phyloP scores from a whole-genome alignment of 2,113 vertebrate genomes.

The Miniopterus natalensis region DNA sequence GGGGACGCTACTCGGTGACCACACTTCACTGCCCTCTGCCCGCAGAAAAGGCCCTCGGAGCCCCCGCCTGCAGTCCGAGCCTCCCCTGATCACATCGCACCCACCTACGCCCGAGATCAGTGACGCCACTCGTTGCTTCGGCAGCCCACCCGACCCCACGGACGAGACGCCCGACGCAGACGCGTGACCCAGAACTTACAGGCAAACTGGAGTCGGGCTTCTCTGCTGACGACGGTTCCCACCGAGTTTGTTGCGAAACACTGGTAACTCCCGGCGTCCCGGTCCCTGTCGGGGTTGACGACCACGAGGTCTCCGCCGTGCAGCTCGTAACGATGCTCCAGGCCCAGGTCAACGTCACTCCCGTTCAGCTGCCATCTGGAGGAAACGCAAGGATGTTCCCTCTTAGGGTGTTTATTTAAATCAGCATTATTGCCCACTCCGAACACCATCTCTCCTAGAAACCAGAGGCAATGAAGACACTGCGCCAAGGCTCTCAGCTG shows the following conservation, averaged over 20 bases:
- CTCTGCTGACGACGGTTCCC: conserved; percentile 91
- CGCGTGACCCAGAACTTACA: conserved; percentile 84
- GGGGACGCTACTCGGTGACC: too few relatives aligned
- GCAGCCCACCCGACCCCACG: neutral
- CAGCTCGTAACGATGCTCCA: conserved; percentile 90
- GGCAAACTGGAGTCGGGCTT: conserved; percentile 92
- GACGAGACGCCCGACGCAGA: too few relatives aligned
- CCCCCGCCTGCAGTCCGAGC: too few relatives aligned
- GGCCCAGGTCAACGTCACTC: conserved; percentile 90
- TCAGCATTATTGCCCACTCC: neutral
- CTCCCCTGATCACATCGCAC: neutral
- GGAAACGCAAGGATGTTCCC: conserved; percentile 78
- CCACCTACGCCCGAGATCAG: neutral
- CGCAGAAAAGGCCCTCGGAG: too few relatives aligned
- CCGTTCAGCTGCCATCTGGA: conserved; percentile 94
- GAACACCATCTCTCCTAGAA: neutral
- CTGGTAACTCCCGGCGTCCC: conserved; percentile 91
- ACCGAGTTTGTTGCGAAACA: conserved; percentile 89
- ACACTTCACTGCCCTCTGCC: too few relatives aligned
- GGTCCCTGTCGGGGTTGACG: conserved; percentile 89
- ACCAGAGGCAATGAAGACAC: too few relatives aligned
- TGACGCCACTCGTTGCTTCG: neutral
- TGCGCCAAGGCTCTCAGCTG: too few relatives aligned
- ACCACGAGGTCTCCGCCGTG: conserved; percentile 92
- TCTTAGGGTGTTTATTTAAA: neutral